Percentiles rank a stretch among this genome's conserved stretches.
These are phyloP conservation scores for Sigmodon hispidus DNA, from an alignment of 2,113 vertebrate genomes.

Conservation along the genomic window DNA sequence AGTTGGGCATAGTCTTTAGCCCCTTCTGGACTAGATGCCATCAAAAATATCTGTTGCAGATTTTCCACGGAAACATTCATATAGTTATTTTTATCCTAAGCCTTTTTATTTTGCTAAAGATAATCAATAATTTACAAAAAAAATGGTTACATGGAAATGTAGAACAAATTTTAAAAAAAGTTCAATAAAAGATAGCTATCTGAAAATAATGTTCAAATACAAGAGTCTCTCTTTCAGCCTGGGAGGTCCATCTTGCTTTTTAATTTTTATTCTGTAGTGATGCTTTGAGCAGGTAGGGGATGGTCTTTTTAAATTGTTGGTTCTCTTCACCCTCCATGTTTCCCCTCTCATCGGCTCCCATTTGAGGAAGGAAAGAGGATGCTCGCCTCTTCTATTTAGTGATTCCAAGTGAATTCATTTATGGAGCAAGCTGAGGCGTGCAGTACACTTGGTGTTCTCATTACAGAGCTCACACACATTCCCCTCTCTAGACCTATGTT, in stretches of 20 bases:
- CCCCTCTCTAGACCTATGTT: slow-evolving; percentile 86
- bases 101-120: slow-evolving; percentile 64
- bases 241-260: slow-evolving; percentile 83
- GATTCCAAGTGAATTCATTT: slow-evolving; percentile 87
- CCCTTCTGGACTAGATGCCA: slow-evolving; percentile 55
- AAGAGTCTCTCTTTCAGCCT: slow-evolving; percentile 81
- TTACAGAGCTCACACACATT: slow-evolving; percentile 87
- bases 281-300: slow-evolving; percentile 88
- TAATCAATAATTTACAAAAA: slow-evolving; percentile 64
- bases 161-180: slow-evolving; percentile 44
- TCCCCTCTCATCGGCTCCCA: slow-evolving; percentile 85
- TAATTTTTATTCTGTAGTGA: slow-evolving; percentile 83
- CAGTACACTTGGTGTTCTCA: slow-evolving; percentile 86
- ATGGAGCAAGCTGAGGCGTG: slow-evolving; percentile 86
- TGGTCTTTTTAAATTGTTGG: slow-evolving; percentile 86
- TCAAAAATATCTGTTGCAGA: slow-evolving; percentile 34
- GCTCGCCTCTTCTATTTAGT: slow-evolving; percentile 86
- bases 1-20: slow-evolving; percentile 49
- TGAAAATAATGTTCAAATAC: slow-evolving; percentile 81
- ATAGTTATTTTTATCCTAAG: slow-evolving; percentile 61
- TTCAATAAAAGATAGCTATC: slow-evolving; percentile 61
- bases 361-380: slow-evolving; percentile 79
- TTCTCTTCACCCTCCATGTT: slow-evolving; percentile 85
- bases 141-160: slow-evolving; percentile 44
- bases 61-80: slow-evolving; percentile 34